Evolutionary conservation across 2,888 invertebrate genomes (phyloP), one percentile per base, ranked within the genome.

Genomic region (Graphium colonna): DNA sequence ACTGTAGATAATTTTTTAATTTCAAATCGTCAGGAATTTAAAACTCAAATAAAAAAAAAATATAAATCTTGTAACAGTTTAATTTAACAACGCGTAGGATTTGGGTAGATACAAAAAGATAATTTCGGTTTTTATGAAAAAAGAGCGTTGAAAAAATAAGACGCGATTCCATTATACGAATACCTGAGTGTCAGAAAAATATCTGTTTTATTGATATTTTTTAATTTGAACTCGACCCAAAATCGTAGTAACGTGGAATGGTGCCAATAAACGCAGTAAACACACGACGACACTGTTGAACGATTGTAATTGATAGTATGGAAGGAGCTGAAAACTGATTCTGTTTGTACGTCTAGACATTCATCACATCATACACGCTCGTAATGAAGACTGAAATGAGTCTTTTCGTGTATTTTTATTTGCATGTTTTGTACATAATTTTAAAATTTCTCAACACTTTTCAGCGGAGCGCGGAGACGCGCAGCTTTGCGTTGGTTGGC

Each of bases 161-260:
- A 21, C 21, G 5, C 21, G 28, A 17, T 17, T 44, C 15, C 31
- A 43, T 43, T 33, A 17, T 33, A 36, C 17, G 36, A 36, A 36
- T 18, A 12, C 21, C 15, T 13, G 36, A 7, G 26, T 47, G 39
- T 47, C 38, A 15, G 47, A 21, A 26, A 47, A 38, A 36, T 47
- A 47, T 36, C 46, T 13, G 38, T 38, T 21, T 47, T 47, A 47
- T 47, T 31, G 49, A 39, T 38, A 48, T 52, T 52, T 39, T 52
- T 28, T 48, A 48, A 48, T 43, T 17, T 43, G 52, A 52, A 52
- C 42, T 42, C 38, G 12, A 43, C 48, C 48, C 43, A 48, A 48
- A 48, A 52, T 52, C 42, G 42, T 31, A 26, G 18, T 42, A 38
- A 52, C 28, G 9, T 43, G 47, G 47, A 48, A 4, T 28, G 13